Evolutionary conservation across 2,888 invertebrate genomes (phyloP).

Genomic region (Pristionchus arcanus): DNA sequence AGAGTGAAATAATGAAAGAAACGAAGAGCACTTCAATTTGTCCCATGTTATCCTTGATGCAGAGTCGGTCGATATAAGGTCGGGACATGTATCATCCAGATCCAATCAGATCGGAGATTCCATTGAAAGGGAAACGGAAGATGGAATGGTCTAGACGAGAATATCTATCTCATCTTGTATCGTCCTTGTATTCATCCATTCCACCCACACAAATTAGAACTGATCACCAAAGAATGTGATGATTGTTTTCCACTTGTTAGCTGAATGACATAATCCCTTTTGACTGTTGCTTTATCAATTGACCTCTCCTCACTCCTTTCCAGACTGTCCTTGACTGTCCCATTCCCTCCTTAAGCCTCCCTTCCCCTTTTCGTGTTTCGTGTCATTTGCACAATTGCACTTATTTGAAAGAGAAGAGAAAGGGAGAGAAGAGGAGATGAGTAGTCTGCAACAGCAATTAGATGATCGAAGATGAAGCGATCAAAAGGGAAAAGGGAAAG

Average conservation of each 20-base stretch:
- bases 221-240: not conserved
- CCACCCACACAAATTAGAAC: slow-evolving; percentile 3
- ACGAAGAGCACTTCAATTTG: not conserved
- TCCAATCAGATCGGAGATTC: not conserved
- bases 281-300: not conserved
- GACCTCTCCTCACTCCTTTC: not conserved
- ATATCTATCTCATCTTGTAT: not conserved
- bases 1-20: not conserved
- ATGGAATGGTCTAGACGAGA: slow-evolving; percentile 9
- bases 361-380: slow-evolving; percentile 16
- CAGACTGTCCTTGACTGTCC: slow-evolving; percentile 22
- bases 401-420: slow-evolving; percentile 4
- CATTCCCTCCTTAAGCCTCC: not conserved
- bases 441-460: not conserved
- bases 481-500: not conserved
- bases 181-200: not conserved
- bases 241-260: not conserved
- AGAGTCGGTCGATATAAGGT: not conserved
- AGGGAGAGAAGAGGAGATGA: slow-evolving; percentile 10
- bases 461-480: slow-evolving; percentile 17
- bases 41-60: not conserved
- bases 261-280: not conserved
- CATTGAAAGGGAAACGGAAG: not conserved
- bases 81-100: not conserved
- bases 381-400: slow-evolving; percentile 31